phyloP scores from a whole-genome alignment of 2,797 vertebrate genomes.

The Odontamblyopus rebecca region DNA sequence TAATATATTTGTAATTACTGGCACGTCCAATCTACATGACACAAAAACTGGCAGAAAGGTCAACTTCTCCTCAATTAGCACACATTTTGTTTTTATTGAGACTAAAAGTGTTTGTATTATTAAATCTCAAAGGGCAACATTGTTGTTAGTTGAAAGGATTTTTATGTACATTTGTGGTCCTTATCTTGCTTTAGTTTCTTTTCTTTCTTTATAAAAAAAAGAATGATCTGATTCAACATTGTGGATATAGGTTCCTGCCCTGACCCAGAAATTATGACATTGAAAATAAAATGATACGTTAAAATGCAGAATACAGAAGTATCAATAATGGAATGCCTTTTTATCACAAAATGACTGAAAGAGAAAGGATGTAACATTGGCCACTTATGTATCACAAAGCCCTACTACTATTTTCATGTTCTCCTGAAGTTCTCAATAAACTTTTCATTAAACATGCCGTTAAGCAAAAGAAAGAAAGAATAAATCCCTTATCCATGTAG shows the following conservation, averaged over 20 bases:
- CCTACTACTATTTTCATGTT: not conserved
- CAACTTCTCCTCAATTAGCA: not conserved
- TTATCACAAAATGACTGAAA: not conserved
- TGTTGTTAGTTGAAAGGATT: too few species aligned
- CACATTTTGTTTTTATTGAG: not conserved
- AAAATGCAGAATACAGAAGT: not conserved
- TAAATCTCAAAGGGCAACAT: too few species aligned
- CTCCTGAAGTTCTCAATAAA: not conserved
- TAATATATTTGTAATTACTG: constrained; percentile 1
- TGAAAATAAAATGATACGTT: too few species aligned
- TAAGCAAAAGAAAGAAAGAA: not conserved
- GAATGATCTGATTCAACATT: not conserved
- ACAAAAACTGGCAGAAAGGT: not conserved
- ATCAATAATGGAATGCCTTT: not conserved
- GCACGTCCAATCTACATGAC: not conserved
- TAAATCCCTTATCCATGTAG: not conserved
- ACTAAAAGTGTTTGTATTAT: not conserved
- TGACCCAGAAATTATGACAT: not conserved
- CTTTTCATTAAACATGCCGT: not conserved
- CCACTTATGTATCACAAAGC: not conserved
- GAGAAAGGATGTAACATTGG: too few species aligned
- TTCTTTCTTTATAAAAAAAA: too few species aligned
- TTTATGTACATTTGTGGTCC: too few species aligned
- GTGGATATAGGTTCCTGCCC: not conserved
- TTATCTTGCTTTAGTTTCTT: too few species aligned